Evolutionary conservation across 2,888 invertebrate species (phyloP).

Genomic region (Hypselothyrea guttata): DNA sequence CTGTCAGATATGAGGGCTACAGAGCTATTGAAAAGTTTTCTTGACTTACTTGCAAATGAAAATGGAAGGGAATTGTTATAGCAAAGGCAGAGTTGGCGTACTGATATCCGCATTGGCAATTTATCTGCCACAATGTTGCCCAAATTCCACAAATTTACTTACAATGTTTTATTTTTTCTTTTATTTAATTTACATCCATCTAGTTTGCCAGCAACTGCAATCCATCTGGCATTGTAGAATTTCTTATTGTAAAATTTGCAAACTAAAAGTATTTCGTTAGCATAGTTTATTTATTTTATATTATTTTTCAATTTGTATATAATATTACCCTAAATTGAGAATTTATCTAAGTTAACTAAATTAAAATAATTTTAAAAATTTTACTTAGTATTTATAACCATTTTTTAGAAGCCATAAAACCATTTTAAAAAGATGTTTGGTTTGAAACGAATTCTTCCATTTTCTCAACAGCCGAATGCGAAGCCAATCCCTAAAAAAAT

Average conservation of each 20-base stretch:
- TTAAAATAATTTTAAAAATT: no score
- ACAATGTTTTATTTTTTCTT: conserved; percentile 12
- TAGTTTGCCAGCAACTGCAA: conserved; percentile 16
- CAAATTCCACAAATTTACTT: conserved; percentile 19
- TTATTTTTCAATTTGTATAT: neutral
- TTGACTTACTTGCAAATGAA: conserved; percentile 41
- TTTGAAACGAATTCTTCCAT: no score
- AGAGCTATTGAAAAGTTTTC: conserved; percentile 65
- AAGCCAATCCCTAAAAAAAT: no score
- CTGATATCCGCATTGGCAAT: conserved; percentile 49
- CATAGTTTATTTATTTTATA: no score
- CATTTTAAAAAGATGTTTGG: no score
- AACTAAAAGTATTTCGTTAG: neutral
- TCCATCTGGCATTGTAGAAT: conserved; percentile 15
- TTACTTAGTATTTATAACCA: no score
- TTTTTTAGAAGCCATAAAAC: no score
- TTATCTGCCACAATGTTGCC: conserved; percentile 40
- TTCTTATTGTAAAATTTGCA: neutral
- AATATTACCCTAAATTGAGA: no score
- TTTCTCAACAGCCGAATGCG: no score
- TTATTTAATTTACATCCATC: conserved; percentile 26
- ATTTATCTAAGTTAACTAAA: no score
- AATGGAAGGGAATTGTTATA: conserved; percentile 1
- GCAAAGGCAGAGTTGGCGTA: neutral
- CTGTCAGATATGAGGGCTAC: conserved; percentile 43